phyloP scores from a whole-genome alignment of 2,113 vertebrate species.

The Arothron firmamentum region DNA sequence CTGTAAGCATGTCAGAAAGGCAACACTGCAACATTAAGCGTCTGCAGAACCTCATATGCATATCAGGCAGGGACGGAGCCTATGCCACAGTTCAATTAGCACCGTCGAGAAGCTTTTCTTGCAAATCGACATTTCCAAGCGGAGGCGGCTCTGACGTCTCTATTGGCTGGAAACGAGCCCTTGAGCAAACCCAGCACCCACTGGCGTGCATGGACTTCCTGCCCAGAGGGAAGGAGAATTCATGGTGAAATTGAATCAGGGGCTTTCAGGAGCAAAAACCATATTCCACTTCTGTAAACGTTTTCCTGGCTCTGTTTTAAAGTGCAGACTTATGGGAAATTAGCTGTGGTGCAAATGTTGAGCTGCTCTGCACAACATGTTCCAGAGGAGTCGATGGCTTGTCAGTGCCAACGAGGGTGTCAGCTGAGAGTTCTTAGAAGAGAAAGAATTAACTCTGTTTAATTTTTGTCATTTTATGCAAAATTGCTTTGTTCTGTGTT shows the following conservation, averaged over 20 bases:
- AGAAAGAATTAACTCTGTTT: too few species aligned
- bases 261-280: neutral
- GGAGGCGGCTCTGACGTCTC: constrained; percentile 19
- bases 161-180: constrained; percentile 13
- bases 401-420: too few species aligned
- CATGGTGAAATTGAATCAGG: constrained; percentile 4
- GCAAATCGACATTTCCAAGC: neutral
- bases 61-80: constrained; percentile 11
- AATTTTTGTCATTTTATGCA: neutral
- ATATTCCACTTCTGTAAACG: too few species aligned
- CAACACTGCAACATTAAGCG: too few species aligned
- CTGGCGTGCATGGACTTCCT: constrained; percentile 9
- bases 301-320: too few species aligned
- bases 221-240: constrained; percentile 2
- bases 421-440: too few species aligned
- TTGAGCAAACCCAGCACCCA: constrained; percentile 22
- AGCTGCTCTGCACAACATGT: too few species aligned
- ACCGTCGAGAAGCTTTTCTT: too few species aligned
- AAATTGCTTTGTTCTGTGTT: neutral
- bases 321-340: too few species aligned
- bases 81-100: constrained; percentile 11
- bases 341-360: neutral
- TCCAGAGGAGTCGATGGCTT: too few species aligned
- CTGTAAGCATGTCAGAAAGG: too few species aligned
- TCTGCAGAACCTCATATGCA: neutral